phyloP scores from a whole-genome alignment of 2,797 vertebrate genomes.

The Lepus townsendii region DNA sequence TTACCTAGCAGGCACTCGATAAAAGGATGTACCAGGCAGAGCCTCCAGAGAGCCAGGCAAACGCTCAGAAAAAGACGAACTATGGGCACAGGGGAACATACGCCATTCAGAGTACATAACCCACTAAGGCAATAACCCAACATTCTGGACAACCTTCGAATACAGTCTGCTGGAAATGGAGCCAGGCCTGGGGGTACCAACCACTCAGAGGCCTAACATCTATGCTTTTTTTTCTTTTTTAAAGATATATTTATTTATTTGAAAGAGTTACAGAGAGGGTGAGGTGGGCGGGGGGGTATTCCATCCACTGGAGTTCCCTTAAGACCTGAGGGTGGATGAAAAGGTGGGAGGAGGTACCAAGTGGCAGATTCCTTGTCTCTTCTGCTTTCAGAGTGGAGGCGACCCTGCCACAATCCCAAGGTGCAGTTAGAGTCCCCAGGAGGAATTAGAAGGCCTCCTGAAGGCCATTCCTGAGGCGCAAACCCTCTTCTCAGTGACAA shows the following conservation, averaged over 20 bases:
- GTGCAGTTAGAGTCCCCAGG: not conserved
- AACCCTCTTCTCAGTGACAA: slow-evolving; percentile 37
- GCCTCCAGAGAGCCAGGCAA: slow-evolving; percentile 37
- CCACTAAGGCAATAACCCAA: not conserved
- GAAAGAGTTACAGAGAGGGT: no score
- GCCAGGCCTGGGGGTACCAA: not conserved
- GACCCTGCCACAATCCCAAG: slow-evolving; percentile 32
- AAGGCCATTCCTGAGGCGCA: slow-evolving; percentile 37
- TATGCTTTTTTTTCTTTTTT: not conserved
- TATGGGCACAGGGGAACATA: not conserved
- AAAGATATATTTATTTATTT: no score
- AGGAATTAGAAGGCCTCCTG: slow-evolving; percentile 59
- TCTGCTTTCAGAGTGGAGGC: slow-evolving; percentile 2
- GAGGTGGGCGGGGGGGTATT: no score
- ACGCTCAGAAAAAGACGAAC: slow-evolving; percentile 30
- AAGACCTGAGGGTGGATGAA: not conserved
- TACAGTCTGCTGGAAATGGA: not conserved
- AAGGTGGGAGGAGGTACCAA: not conserved
- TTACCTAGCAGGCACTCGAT: not conserved
- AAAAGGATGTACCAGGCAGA: not conserved
- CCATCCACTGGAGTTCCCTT: not conserved
- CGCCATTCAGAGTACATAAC: not conserved
- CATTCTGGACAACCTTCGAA: not conserved
- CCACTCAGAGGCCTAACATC: not conserved
- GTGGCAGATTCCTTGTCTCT: not conserved